phyloP scores from a whole-genome alignment of 2,888 invertebrate genomes.

The Euplagia quadripunctaria region DNA sequence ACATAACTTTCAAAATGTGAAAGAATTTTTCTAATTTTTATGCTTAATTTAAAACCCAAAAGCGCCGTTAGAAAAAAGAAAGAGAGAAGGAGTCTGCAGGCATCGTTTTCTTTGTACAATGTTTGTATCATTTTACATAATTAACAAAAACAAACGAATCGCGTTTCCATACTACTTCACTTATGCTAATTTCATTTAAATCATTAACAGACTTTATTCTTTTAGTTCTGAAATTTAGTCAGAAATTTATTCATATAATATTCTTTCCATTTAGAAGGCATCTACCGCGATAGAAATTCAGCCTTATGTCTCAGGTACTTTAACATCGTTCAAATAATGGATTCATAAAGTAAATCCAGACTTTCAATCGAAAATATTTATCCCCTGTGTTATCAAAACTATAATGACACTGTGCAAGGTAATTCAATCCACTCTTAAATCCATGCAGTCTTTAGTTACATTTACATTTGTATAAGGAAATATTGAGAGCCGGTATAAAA shows the following conservation, averaged over 20 bases:
- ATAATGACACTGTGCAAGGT: background rate
- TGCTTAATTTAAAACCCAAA: no score
- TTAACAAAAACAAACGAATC: background rate
- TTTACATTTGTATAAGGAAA: background rate
- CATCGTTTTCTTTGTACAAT: no score
- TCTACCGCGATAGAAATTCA: background rate
- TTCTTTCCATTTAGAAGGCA: background rate
- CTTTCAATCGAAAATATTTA: background rate
- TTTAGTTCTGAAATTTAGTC: background rate
- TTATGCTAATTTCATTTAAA: background rate
- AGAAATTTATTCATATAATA: background rate
- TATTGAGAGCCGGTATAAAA: background rate
- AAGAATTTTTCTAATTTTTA: background rate
- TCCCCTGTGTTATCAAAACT: background rate
- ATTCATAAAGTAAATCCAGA: background rate
- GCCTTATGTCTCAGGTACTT: background rate
- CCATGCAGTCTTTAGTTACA: background rate
- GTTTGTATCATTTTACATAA: no score
- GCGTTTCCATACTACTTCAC: background rate
- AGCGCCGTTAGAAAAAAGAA: background rate
- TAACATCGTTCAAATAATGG: background rate
- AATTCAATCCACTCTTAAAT: background rate
- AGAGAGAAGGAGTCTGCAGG: background rate
- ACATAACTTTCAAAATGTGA: background rate
- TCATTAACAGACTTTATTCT: background rate